Conservation (phyloP, 2,888 invertebrate species). For the Melanotus villosus region DNA sequence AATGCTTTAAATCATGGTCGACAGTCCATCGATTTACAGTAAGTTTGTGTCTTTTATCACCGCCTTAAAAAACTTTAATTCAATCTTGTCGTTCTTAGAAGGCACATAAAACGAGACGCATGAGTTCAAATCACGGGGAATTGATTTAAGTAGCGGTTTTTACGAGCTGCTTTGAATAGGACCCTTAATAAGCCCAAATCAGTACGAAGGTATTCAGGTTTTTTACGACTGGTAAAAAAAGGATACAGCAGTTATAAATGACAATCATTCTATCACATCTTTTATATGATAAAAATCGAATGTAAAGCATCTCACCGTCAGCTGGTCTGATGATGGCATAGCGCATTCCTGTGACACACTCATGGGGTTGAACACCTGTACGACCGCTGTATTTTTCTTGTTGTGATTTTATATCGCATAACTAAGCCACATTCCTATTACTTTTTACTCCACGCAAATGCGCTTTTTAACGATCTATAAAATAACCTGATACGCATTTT, state of each 20-base stretch:
- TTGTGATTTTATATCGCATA: slow-evolving; percentile 36
- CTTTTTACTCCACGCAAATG: slow-evolving; percentile 41
- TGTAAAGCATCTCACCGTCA: slow-evolving; percentile 45
- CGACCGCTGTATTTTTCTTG: slow-evolving; percentile 22
- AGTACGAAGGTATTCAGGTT: slow-evolving; percentile 30
- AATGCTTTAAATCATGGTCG: too few relatives aligned
- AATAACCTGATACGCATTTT: slow-evolving; percentile 35
- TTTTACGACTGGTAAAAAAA: slow-evolving; percentile 37
- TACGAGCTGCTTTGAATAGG: slow-evolving; percentile 45
- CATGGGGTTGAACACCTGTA: slow-evolving; percentile 43
- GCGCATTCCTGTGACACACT: slow-evolving; percentile 37
- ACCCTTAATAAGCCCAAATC: slow-evolving; percentile 42
- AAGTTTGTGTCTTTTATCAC: neutral
- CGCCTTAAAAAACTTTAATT: slow-evolving; percentile 22
- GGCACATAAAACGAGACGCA: slow-evolving; percentile 33
- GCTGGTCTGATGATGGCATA: slow-evolving; percentile 35
- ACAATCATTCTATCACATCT: slow-evolving; percentile 51
- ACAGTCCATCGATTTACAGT: too few relatives aligned
- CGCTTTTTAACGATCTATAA: slow-evolving; percentile 44
- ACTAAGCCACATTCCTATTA: slow-evolving; percentile 42
- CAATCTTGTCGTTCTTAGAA: slow-evolving; percentile 26
- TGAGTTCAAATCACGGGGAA: slow-evolving; percentile 31
- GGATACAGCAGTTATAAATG: slow-evolving; percentile 50
- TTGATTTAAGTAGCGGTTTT: slow-evolving; percentile 40
- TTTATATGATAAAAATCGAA: slow-evolving; percentile 51